phyloP scores from a whole-genome alignment of 2,888 invertebrate species.

The Eupithecia abbreviata region DNA sequence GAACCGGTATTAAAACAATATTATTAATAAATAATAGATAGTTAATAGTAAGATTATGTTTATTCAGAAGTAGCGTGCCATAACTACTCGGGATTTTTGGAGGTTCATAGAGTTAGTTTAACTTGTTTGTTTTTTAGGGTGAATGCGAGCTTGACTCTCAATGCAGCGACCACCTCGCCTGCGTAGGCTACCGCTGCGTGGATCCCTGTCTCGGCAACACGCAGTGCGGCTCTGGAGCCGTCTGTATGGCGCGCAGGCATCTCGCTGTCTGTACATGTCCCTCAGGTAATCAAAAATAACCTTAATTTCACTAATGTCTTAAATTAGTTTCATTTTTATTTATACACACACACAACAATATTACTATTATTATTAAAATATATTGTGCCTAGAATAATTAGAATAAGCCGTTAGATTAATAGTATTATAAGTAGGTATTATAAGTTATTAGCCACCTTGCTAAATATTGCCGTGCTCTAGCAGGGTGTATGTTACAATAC shows the following conservation, averaged over 20 bases:
- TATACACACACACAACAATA: too few relatives aligned
- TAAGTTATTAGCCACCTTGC: too few relatives aligned
- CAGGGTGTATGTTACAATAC: too few relatives aligned
- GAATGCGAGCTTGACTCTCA: constrained; percentile 91
- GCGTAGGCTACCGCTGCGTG: constrained; percentile 89
- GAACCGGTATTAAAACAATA: neutral
- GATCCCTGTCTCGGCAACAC: constrained; percentile 88
- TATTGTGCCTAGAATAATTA: too few relatives aligned
- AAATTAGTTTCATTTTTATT: too few relatives aligned
- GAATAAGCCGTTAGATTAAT: too few relatives aligned
- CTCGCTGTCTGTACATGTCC: constrained; percentile 93
- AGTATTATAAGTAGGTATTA: too few relatives aligned
- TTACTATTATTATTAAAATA: too few relatives aligned
- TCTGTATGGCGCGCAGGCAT: constrained; percentile 89
- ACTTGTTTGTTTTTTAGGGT: constrained; percentile 78
- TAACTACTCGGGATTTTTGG: neutral
- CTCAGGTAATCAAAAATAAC: constrained; percentile 71
- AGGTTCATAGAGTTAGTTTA: neutral
- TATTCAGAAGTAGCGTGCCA: neutral
- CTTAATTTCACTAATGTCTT: neutral
- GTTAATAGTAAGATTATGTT: neutral
- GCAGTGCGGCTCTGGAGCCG: constrained; percentile 90
- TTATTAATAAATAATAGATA: neutral
- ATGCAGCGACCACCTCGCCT: constrained; percentile 89
- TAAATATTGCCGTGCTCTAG: too few relatives aligned